These are phyloP conservation scores for Pollenia labialis DNA, from an alignment of 2,888 invertebrate genomes.

Conservation along the genomic window DNA sequence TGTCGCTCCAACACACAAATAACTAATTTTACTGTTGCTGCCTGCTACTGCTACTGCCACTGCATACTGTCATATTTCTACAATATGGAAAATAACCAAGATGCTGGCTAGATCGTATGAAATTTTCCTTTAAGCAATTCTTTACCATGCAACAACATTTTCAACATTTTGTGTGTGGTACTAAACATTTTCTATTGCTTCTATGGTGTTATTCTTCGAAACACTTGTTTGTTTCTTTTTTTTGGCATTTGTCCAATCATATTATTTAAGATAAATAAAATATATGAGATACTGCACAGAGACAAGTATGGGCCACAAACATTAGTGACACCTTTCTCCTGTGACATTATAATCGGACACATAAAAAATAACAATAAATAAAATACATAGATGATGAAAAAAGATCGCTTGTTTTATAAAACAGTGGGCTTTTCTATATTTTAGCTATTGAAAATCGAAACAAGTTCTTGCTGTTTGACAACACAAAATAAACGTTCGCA, in stretches of 20 bases:
- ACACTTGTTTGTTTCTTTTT: conserved; percentile 44
- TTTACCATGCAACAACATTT: too few relatives aligned
- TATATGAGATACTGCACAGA: background rate
- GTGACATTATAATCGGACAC: conserved; percentile 34
- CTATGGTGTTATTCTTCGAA: conserved; percentile 12
- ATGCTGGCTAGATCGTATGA: conserved; percentile 25
- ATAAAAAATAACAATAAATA: conserved; percentile 19
- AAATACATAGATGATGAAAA: background rate
- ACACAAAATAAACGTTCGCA: too few relatives aligned
- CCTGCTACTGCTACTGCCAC: too few relatives aligned
- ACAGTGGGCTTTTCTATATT: too few relatives aligned
- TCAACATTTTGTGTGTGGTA: background rate
- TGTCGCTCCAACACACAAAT: conserved; percentile 15
- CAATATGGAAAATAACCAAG: conserved; percentile 38
- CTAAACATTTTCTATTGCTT: background rate
- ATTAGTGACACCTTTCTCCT: conserved; percentile 43
- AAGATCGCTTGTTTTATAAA: too few relatives aligned
- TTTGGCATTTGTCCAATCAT: conserved; percentile 58
- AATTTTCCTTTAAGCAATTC: conserved; percentile 3
- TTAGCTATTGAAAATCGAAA: too few relatives aligned
- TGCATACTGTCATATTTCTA: conserved; percentile 15
- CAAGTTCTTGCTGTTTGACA: too few relatives aligned
- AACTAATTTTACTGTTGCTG: conserved; percentile 17
- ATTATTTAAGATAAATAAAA: conserved; percentile 33
- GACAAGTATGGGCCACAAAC: conserved; percentile 25